These are phyloP conservation scores for Sebastes matsubarae DNA, from an alignment of 2,797 vertebrate species.

Conservation along the genomic window DNA sequence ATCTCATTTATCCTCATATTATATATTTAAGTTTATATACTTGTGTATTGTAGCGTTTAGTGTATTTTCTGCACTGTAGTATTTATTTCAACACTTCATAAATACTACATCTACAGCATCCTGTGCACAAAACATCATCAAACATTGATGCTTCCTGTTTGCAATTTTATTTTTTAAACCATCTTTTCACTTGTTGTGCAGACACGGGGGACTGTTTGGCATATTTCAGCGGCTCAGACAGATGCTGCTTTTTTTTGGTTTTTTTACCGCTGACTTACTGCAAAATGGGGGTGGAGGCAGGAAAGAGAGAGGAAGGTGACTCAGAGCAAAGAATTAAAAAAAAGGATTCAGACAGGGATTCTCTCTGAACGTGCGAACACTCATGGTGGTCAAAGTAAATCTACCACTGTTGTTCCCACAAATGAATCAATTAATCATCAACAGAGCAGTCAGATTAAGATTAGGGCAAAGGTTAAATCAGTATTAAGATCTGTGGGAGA, in stretches of 20 bases:
- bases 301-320: slow-evolving; percentile 36
- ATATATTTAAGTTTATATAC: neutral
- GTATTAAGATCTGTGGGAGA: slow-evolving; percentile 26
- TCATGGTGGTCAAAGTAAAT: slow-evolving; percentile 18
- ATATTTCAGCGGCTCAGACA: slow-evolving; percentile 43
- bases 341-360: neutral
- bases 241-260: slow-evolving; percentile 23
- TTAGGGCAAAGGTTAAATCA: slow-evolving; percentile 32
- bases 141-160: slow-evolving; percentile 32
- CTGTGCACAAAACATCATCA: slow-evolving; percentile 16
- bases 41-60: neutral
- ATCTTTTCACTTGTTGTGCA: slow-evolving; percentile 27
- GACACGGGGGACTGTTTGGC: slow-evolving; percentile 32
- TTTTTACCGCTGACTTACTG: slow-evolving; percentile 10
- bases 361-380: neutral
- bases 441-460: neutral
- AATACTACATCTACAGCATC: neutral
- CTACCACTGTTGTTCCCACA: slow-evolving; percentile 17
- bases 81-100: slow-evolving; percentile 5
- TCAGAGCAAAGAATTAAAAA: slow-evolving; percentile 18
- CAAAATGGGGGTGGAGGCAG: slow-evolving; percentile 32
- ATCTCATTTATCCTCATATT: neutral
- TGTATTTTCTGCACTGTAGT: neutral
- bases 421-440: slow-evolving; percentile 53
- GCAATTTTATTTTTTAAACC: slow-evolving; percentile 16